A percentile compares a stretch with the other conserved stretches of the same genome.
Conservation (phyloP, 2,113 vertebrate genomes). For the Paradoxurus hermaphroditus region DNA sequence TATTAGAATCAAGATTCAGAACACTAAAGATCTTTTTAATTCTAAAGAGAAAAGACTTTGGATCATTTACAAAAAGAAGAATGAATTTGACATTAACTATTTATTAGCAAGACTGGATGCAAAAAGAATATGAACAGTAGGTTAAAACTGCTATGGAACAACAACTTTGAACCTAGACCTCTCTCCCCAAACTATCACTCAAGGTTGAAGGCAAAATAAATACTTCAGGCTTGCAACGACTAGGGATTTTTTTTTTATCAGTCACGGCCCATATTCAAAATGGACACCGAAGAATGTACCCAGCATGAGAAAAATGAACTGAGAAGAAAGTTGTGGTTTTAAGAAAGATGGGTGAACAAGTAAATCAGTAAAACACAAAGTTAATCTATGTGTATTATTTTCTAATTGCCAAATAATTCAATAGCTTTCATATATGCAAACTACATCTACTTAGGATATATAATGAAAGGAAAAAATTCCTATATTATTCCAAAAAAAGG, state of each 20-base stretch:
- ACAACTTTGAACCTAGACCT: neutral
- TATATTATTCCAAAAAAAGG: neutral
- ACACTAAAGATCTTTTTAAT: neutral
- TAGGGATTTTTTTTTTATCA: neutral
- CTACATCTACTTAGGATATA: neutral
- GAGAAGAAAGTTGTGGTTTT: neutral
- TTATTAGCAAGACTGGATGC: neutral
- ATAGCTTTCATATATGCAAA: neutral
- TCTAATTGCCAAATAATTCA: neutral
- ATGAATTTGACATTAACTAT: neutral
- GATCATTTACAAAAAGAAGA: neutral
- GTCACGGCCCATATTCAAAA: neutral
- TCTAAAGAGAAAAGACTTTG: neutral
- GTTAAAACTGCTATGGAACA: neutral
- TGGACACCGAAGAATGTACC: neutral
- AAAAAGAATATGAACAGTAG: neutral
- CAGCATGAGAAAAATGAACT: neutral
- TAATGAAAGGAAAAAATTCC: neutral
- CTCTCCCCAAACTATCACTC: neutral
- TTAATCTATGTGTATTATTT: neutral
- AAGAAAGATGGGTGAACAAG: neutral
- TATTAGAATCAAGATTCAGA: neutral
- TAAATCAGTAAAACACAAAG: neutral
- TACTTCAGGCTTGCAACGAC: neutral
- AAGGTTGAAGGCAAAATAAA: neutral